Evolutionary conservation across 2,888 invertebrate genomes (phyloP), one percentile per base, ranked within the genome.

Genomic region (Sinohyriopsis cumingii): DNA sequence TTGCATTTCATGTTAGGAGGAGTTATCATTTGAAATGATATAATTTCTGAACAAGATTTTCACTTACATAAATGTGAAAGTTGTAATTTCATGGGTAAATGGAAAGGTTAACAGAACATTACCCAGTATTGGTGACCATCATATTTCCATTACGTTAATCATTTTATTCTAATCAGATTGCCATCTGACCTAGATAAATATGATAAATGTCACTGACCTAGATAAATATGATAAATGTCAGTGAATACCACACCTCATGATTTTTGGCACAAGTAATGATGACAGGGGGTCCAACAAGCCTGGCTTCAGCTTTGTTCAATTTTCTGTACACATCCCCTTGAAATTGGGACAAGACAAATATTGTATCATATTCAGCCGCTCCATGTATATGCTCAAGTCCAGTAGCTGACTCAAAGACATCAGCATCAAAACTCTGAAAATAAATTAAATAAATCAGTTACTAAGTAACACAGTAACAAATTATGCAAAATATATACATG

Each of bases 271-370:
- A 88, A 68, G 84, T 86, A 54, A 88, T 82, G 54, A 91, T 78
- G 54, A 88, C 85, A 18, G 90, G 87, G 2, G 90, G 90, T 5
- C 90, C 91, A 56, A 90, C 80, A 71, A 91, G 89, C 65, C 87
- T 81, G 5, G 86, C 85, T 25, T 88, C 88, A 4, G 85, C 83
- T 59, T 86, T 80, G 56, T 82, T 93, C 75, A 95, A 92, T 77
- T 92, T 92, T 85, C 94, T 93, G 90, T 93, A 95, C 75, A 93
- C 92, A 73, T 93, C 92, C 66, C 94, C 94, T 77, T 94, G 93
- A 89, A 95, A 95, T 78, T 93, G 93, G 65, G 94, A 92, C 77
- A 95, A 91, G 85, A 95, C 93, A 91, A 94, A 95, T 84, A 94
- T 92, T 64, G 93, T 94, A 83, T 93, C 93, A 68, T 72, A 82